Percentiles rank a stretch among this genome's conserved stretches.
phyloP scores from a whole-genome alignment of 1,140 invertebrate genomes.

The Zaprionus gabonicus region DNA sequence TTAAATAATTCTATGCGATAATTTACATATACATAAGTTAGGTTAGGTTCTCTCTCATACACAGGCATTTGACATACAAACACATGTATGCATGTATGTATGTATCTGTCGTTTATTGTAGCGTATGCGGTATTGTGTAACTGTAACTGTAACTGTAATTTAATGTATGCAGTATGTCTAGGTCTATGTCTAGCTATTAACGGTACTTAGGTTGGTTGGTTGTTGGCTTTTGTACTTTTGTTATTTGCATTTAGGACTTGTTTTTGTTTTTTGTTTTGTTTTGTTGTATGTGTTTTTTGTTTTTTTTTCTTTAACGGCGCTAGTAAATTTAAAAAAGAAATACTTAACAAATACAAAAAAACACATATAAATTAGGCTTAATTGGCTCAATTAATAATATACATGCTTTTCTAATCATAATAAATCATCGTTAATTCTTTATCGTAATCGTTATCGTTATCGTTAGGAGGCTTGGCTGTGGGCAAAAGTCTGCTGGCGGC shows the following conservation, averaged over 20 bases:
- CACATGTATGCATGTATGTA: too few relatives aligned
- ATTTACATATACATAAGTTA: slow-evolving; percentile 55
- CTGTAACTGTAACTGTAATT: slow-evolving; percentile 45
- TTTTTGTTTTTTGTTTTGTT: slow-evolving; percentile 47
- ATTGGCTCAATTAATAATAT: not conserved
- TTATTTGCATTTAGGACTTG: slow-evolving; percentile 83
- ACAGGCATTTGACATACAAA: not conserved
- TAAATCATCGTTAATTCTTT: slow-evolving; percentile 20
- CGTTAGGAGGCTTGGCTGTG: slow-evolving; percentile 54
- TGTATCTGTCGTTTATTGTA: slow-evolving; percentile 16
- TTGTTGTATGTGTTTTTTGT: slow-evolving; percentile 34
- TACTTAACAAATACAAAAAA: slow-evolving; percentile 77
- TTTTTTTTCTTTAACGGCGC: slow-evolving; percentile 46
- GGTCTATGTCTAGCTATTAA: slow-evolving; percentile 72
- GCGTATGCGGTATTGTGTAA: slow-evolving; percentile 37
- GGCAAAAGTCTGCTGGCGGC: slow-evolving; percentile 64
- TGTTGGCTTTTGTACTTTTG: slow-evolving; percentile 83
- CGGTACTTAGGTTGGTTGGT: slow-evolving; percentile 83
- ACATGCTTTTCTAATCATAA: slow-evolving; percentile 9
- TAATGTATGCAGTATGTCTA: slow-evolving; percentile 24
- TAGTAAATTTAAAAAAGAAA: slow-evolving; percentile 70
- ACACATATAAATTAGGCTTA: slow-evolving; percentile 48
- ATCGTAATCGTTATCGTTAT: slow-evolving; percentile 10
- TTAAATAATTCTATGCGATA: slow-evolving; percentile 59
- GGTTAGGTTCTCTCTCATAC: slow-evolving; percentile 29